Percentiles rank a stretch among this genome's conserved stretches.
These are phyloP conservation scores for Synanceia verrucosa DNA, from an alignment of 2,797 vertebrate genomes.

Conservation along the genomic window DNA sequence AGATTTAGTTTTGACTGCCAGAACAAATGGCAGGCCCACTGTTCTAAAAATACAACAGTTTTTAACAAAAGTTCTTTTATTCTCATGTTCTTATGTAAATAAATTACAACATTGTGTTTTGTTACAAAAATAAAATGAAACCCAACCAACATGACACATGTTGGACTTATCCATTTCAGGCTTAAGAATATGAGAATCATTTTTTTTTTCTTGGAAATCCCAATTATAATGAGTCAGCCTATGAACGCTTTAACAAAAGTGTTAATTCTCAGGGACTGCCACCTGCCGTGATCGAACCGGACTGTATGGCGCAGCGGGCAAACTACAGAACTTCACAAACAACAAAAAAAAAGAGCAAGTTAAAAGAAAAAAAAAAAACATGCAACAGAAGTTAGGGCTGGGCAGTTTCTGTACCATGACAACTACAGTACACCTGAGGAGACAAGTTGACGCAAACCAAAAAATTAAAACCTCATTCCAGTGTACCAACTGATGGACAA, in stretches of 20 bases:
- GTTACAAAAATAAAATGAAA: slow-evolving; percentile 72
- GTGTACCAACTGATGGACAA: slow-evolving; percentile 24
- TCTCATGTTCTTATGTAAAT: slow-evolving; percentile 76
- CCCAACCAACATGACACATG: slow-evolving; percentile 41
- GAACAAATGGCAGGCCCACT: background rate
- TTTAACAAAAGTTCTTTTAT: slow-evolving; percentile 82
- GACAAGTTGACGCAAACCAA: background rate
- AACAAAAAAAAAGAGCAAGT: slow-evolving; percentile 12
- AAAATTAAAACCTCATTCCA: slow-evolving; percentile 25
- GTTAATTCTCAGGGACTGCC: slow-evolving; percentile 6
- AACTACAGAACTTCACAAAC: slow-evolving; percentile 22
- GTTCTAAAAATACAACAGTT: background rate
- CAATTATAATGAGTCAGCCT: background rate
- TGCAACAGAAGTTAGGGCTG: slow-evolving; percentile 19
- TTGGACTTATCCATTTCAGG: slow-evolving; percentile 39
- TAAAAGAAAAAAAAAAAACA: slow-evolving; percentile 4
- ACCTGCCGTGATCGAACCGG: background rate
- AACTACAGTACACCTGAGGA: slow-evolving; percentile 21
- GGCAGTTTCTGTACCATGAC: slow-evolving; percentile 20
- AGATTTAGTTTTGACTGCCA: background rate
- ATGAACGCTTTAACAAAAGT: slow-evolving; percentile 51
- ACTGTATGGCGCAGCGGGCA: background rate
- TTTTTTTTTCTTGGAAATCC: slow-evolving; percentile 13
- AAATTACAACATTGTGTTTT: slow-evolving; percentile 72
- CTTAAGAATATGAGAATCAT: slow-evolving; percentile 39